These are phyloP conservation scores for Poeciliopsis paucimaculata DNA, from an alignment of 2,797 vertebrate species.

Conservation along the genomic window DNA sequence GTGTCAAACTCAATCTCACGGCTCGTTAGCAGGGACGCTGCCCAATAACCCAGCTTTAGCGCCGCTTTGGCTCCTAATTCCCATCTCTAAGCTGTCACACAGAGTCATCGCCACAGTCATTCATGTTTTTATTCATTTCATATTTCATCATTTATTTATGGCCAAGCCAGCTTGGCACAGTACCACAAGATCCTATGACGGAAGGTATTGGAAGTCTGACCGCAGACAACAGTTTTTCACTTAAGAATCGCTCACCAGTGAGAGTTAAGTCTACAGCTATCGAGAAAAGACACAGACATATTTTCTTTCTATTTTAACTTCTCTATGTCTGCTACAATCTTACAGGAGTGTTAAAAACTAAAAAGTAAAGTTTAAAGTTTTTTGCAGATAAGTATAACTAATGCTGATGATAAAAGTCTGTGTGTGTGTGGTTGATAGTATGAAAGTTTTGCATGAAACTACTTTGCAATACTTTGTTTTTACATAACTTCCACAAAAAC, in stretches of 20 bases:
- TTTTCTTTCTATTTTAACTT: background rate
- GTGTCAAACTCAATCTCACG: slow-evolving; percentile 84
- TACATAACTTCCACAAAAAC: background rate
- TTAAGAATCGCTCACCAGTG: slow-evolving; percentile 10
- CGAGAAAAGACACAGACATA: background rate
- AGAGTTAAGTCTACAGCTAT: background rate
- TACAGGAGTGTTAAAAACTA: background rate
- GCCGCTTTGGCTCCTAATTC: slow-evolving; percentile 82
- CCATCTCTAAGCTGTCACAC: slow-evolving; percentile 83
- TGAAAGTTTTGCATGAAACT: background rate
- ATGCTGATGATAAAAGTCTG: background rate
- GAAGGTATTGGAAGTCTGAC: slow-evolving; percentile 53
- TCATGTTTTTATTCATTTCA: slow-evolving; percentile 84
- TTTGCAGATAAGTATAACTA: no score
- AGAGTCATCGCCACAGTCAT: slow-evolving; percentile 78
- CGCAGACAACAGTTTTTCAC: slow-evolving; percentile 49
- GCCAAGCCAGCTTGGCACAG: slow-evolving; percentile 61
- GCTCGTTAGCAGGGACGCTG: slow-evolving; percentile 75
- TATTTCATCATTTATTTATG: slow-evolving; percentile 82
- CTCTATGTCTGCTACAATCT: background rate
- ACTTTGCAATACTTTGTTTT: background rate
- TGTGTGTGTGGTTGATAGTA: background rate
- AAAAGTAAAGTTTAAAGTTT: background rate
- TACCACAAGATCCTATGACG: slow-evolving; percentile 53
- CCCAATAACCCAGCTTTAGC: slow-evolving; percentile 82